These are phyloP conservation scores for Drosophila barbarae DNA, from an alignment of 2,888 invertebrate species.

Conservation along the genomic window DNA sequence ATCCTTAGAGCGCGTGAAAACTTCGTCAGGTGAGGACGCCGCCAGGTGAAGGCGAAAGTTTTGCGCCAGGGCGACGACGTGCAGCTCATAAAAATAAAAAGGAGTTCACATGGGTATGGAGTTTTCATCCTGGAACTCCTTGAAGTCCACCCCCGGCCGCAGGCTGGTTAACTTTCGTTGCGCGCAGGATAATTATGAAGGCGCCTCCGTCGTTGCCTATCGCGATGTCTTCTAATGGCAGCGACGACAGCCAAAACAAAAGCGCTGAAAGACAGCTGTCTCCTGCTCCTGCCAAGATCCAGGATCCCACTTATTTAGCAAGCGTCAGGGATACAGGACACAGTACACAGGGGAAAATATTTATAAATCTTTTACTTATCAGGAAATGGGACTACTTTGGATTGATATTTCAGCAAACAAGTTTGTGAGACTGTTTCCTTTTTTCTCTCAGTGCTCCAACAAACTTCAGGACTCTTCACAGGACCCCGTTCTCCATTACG, in stretches of 20 bases:
- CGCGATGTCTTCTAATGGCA: constrained; percentile 54
- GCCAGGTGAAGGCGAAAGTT: constrained; percentile 52
- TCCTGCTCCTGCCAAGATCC: constrained; percentile 7
- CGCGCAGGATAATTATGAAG: constrained; percentile 65
- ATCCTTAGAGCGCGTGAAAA: constrained; percentile 20
- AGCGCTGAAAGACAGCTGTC: constrained; percentile 60
- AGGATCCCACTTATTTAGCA: constrained; percentile 4
- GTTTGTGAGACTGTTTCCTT: too few relatives aligned
- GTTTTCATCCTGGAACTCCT: not conserved
- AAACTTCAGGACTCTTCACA: not conserved
- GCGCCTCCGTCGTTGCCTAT: constrained; percentile 40
- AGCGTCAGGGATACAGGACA: constrained; percentile 22
- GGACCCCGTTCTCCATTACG: constrained; percentile 4
- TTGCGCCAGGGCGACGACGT: constrained; percentile 52
- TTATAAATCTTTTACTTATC: not conserved
- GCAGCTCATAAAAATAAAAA: constrained; percentile 57
- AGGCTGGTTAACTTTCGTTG: constrained; percentile 23
- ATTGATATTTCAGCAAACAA: too few relatives aligned
- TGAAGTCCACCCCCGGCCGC: not conserved
- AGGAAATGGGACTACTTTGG: not conserved
- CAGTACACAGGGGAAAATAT: constrained; percentile 22
- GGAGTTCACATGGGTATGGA: constrained; percentile 33
- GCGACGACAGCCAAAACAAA: constrained; percentile 70
- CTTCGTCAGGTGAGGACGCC: constrained; percentile 25
- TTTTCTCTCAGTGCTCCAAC: not conserved